A percentile compares a stretch with the other conserved stretches of the same genome.
Evolutionary conservation across 2,888 invertebrate genomes (phyloP).

Genomic region (Stenurella melanura): DNA sequence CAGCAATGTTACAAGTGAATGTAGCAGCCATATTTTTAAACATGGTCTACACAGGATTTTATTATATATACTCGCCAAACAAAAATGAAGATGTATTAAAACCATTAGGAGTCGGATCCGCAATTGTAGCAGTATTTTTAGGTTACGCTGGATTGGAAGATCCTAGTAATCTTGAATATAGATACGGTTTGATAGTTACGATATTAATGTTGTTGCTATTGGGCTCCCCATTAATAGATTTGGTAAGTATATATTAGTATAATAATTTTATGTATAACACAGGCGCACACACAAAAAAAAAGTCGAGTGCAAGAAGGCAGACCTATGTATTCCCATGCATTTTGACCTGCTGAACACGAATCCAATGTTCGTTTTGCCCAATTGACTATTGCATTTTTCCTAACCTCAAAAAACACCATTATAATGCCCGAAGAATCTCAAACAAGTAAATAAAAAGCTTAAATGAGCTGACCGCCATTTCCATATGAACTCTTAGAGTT

Average conservation of each 20-base stretch:
- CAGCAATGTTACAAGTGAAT: conserved; percentile 87
- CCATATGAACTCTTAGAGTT: too few species aligned
- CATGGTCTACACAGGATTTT: conserved; percentile 80
- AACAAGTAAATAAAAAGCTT: too few species aligned
- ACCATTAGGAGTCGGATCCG: conserved; percentile 76
- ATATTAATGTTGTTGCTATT: conserved; percentile 80
- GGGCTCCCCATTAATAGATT: conserved; percentile 81
- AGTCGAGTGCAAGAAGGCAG: too few species aligned
- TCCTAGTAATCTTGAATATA: conserved; percentile 78
- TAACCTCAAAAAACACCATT: too few species aligned
- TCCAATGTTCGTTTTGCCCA: too few species aligned
- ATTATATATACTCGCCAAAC: conserved; percentile 79
- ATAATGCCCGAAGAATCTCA: too few species aligned
- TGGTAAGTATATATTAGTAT: conserved; percentile 76
- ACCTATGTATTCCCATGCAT: too few species aligned
- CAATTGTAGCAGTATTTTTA: conserved; percentile 77
- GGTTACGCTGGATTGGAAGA: conserved; percentile 82
- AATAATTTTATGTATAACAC: too few species aligned
- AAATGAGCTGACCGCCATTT: too few species aligned
- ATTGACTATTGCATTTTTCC: too few species aligned
- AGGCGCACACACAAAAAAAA: too few species aligned
- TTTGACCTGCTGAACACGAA: too few species aligned
- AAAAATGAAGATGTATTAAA: conserved; percentile 75
- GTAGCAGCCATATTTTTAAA: conserved; percentile 83
- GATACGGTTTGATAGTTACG: conserved; percentile 84